phyloP scores from a whole-genome alignment of 2,888 invertebrate genomes.

The Bombylius major region DNA sequence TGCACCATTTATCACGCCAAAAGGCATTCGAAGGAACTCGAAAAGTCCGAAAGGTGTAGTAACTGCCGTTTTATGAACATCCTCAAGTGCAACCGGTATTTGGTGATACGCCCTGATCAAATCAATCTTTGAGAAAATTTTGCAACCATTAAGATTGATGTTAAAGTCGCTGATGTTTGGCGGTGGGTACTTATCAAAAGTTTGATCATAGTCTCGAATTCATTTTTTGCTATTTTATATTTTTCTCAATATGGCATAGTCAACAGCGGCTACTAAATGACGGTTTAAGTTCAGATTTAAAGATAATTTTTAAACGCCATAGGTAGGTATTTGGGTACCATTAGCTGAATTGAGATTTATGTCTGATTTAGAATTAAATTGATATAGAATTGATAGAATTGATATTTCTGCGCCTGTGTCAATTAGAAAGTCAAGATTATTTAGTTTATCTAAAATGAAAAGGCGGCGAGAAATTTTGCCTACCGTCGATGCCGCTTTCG shows the following conservation, averaged over 20 bases:
- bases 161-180: slow-evolving; percentile 2
- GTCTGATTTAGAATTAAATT: neutral
- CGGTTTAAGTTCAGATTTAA: neutral
- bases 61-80: slow-evolving; percentile 26
- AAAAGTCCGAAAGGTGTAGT: slow-evolving; percentile 26
- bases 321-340: too few species aligned
- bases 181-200: slow-evolving; percentile 16
- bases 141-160: neutral
- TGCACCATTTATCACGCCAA: slow-evolving; percentile 17
- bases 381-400: neutral
- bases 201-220: slow-evolving; percentile 16
- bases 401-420: neutral
- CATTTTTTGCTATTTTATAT: slow-evolving; percentile 14
- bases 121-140: slow-evolving; percentile 17
- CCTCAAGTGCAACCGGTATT: slow-evolving; percentile 22
- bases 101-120: slow-evolving; percentile 23
- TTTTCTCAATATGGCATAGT: slow-evolving; percentile 4
- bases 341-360: neutral
- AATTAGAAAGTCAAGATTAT: neutral
- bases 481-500: neutral
- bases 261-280: neutral
- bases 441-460: neutral
- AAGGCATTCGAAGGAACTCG: slow-evolving; percentile 23
- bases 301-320: neutral
- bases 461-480: neutral